These are phyloP conservation scores for Speoplatyrhinus poulsoni DNA, from an alignment of 2,113 vertebrate genomes.

Conservation along the genomic window DNA sequence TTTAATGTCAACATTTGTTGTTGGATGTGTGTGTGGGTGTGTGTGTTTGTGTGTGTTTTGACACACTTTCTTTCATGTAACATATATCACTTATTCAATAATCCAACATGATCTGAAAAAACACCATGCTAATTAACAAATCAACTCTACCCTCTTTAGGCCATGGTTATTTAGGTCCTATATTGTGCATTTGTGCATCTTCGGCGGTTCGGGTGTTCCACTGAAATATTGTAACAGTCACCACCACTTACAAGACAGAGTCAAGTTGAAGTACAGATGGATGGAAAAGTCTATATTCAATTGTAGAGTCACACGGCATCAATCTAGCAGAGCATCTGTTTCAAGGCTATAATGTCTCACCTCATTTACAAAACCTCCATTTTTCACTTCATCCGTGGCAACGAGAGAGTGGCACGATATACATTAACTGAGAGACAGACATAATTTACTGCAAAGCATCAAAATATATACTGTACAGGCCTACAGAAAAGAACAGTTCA, in stretches of 20 bases:
- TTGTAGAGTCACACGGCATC: slow-evolving; percentile 61
- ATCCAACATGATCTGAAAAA: too few species aligned
- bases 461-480: slow-evolving; percentile 12
- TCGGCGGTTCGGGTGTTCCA: neutral
- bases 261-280: neutral
- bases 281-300: slow-evolving; percentile 21
- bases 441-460: slow-evolving; percentile 1
- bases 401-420: slow-evolving; percentile 29
- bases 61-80: too few species aligned
- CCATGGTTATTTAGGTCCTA: too few species aligned
- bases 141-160: neutral
- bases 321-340: slow-evolving; percentile 48
- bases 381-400: slow-evolving; percentile 55
- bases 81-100: too few species aligned
- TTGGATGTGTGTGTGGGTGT: neutral
- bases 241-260: slow-evolving; percentile 29
- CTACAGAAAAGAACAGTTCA: too few species aligned
- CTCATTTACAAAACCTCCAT: slow-evolving; percentile 62
- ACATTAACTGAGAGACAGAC: slow-evolving; percentile 30
- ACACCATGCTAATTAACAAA: neutral
- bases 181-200: neutral
- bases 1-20: too few species aligned
- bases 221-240: slow-evolving; percentile 13
- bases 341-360: slow-evolving; percentile 56
- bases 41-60: neutral